Conservation (phyloP, 2,797 vertebrate species). For the Artibeus lituratus region DNA sequence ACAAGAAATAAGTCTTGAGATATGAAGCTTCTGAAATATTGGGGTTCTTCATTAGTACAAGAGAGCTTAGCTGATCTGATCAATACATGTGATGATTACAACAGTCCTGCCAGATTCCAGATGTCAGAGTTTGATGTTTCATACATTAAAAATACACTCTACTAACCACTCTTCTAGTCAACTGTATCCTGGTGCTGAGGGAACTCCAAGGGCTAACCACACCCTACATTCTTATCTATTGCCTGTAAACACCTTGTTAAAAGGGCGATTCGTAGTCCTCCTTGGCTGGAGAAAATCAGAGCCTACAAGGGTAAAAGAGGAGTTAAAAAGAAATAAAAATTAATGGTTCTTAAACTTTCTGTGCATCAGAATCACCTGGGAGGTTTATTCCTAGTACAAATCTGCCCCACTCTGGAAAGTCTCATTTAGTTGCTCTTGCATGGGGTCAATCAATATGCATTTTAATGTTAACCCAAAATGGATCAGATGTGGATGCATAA, state of each 20-base stretch:
- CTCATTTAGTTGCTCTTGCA: neutral
- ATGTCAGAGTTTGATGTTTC: neutral
- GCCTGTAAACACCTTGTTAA: conserved; percentile 54
- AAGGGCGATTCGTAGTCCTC: conserved; percentile 46
- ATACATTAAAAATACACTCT: neutral
- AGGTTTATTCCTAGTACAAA: conserved; percentile 1
- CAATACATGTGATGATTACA: neutral
- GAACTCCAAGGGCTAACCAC: conserved; percentile 9
- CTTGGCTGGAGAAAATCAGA: conserved; percentile 59
- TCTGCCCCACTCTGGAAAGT: neutral
- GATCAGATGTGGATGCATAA: neutral
- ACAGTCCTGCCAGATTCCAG: neutral
- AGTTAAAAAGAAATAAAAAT: conserved; percentile 62
- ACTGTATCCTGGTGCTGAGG: conserved; percentile 11
- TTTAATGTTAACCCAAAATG: neutral
- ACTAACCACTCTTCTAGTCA: conserved; percentile 20
- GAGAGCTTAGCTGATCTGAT: neutral
- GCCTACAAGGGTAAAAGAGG: conserved; percentile 56
- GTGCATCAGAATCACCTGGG: conserved; percentile 37
- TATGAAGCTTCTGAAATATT: neutral
- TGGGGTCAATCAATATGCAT: neutral
- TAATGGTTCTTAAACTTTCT: conserved; percentile 33
- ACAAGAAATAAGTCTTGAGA: neutral
- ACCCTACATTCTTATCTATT: conserved; percentile 24
- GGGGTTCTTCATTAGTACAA: neutral